Evolutionary conservation across 2,797 vertebrate genomes (phyloP).

Genomic region (Brachyrhaphis roseni): DNA sequence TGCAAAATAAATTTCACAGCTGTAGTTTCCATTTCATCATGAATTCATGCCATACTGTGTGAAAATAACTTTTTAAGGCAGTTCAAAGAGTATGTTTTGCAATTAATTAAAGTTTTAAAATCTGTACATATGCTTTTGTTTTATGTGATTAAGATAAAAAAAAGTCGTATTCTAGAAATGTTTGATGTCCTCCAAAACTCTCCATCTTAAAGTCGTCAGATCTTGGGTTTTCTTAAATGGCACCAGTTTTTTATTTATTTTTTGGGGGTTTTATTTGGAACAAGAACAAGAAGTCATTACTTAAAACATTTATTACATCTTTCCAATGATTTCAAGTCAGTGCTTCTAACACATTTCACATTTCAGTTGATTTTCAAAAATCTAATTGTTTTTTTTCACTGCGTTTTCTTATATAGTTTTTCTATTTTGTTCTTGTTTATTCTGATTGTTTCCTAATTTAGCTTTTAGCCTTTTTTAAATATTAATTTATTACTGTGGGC

Average conservation of each 20-base stretch:
- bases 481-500: not conserved
- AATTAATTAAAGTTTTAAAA: not conserved
- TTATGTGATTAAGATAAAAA: not conserved
- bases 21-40: not conserved
- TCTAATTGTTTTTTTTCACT: not conserved
- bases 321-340: not conserved
- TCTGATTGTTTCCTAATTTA: not conserved
- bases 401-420: not conserved
- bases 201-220: not conserved
- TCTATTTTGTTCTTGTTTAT: not conserved
- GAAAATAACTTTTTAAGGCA: not conserved
- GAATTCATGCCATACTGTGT: not conserved
- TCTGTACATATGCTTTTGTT: not conserved
- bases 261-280: not conserved
- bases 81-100: not conserved
- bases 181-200: not conserved
- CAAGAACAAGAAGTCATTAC: not conserved
- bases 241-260: not conserved
- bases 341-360: not conserved
- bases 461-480: not conserved
- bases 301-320: not conserved
- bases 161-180: not conserved
- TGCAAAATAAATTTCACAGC: slow-evolving; percentile 18
- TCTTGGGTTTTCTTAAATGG: not conserved
- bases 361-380: not conserved